Conservation (phyloP, 2,113 vertebrate species). For the Daphoenositta chrysoptera region DNA sequence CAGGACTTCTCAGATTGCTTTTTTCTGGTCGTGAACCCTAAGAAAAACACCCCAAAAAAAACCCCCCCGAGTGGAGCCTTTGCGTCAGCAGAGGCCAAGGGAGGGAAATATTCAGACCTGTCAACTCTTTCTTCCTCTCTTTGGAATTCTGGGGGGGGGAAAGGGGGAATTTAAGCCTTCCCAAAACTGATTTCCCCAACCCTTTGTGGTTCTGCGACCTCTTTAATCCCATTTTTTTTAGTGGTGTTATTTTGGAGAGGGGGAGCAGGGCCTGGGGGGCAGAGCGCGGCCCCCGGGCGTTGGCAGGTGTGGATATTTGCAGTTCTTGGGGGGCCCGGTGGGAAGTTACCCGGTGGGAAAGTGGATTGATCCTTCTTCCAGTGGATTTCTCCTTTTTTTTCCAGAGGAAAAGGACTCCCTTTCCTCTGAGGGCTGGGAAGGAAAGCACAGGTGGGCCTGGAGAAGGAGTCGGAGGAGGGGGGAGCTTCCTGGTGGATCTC, state of each 20-base stretch:
- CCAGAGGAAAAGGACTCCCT: fast-evolving
- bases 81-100: background rate
- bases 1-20: constrained; percentile 70
- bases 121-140: constrained; percentile 37
- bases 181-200: background rate
- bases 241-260: background rate
- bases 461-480: background rate
- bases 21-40: constrained; percentile 58
- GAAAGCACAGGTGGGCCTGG: background rate
- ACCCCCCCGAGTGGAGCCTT: background rate
- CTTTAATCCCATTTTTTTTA: background rate
- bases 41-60: background rate
- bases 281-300: background rate
- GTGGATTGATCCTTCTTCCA: background rate
- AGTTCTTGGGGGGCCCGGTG: background rate
- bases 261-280: background rate
- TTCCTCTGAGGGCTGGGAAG: background rate
- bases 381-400: background rate
- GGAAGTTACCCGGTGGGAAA: background rate
- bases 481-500: background rate
- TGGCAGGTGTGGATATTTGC: background rate
- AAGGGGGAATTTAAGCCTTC: background rate
- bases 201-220: background rate
- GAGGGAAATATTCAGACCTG: constrained; percentile 49
- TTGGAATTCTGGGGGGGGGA: background rate